Evolutionary conservation across 2,113 vertebrate species (phyloP), one percentile per base, ranked within the genome.

Genomic region (Fregetta grallaria): DNA sequence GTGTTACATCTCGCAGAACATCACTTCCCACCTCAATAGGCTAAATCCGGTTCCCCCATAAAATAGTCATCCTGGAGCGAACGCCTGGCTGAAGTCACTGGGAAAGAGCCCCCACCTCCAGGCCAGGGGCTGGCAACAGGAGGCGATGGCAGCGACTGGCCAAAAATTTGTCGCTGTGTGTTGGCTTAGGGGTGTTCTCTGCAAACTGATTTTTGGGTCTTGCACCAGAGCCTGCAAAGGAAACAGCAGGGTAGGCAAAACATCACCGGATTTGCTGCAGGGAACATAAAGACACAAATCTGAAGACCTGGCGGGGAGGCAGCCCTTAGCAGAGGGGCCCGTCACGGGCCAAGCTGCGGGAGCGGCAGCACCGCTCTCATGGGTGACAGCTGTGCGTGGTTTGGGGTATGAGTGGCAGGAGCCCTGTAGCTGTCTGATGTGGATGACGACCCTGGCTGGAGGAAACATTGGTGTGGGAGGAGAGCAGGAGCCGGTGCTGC

Each of bases 1-100:
- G 3, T 5, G 61, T 36, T 8, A 7, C 11, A 14, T 7, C n/a
- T 7, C n/a, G 4, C 38, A 6, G 30, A 23, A 11, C 38, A 4
- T 21, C 44, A 0, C 38, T 55, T 59, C 13, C 44, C 49, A n/a
- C 38, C 1, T 1, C 40, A 2, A 1, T 1, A 11, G 20, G 20
- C 6, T 5, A 2, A 8, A 19, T 9, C 32, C 3, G 19, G 9
- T 3, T 74, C 1, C 8, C 11, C 13, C 0, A 0, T 38, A 5
- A n/a, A 40, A 4, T 3, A 29, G 23, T 21, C 12, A 10, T 58
- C 8, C 40, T 27, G 86, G 62, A 17, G 56, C 0, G 18, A 9
- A 19, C 1, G 2, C 11, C 2, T 6, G 61, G 55, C 58, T 50
- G 73, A 11, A n/a, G 36, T 16, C 26, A 0, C 59, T 10, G 40